These are phyloP conservation scores for Grammomys dolichurus DNA, from an alignment of 2,113 vertebrate species.

Conservation along the genomic window DNA sequence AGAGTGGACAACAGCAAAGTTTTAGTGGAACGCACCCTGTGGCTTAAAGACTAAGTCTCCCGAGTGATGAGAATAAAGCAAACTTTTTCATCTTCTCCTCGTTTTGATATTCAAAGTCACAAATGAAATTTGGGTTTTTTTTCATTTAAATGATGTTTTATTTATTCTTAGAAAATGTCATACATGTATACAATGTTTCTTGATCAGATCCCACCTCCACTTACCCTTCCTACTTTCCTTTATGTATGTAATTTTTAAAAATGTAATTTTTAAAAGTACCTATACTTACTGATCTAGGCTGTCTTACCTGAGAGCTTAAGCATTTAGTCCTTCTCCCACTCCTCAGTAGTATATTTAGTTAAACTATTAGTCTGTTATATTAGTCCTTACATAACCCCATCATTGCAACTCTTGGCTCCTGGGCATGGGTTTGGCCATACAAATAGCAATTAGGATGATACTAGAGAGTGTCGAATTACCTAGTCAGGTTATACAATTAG, in stretches of 20 bases:
- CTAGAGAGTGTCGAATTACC: background rate
- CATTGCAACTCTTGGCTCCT: background rate
- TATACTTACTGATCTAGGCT: background rate
- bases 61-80: background rate
- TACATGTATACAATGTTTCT: background rate
- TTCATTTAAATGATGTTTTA: background rate
- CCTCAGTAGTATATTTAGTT: background rate
- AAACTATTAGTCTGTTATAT: background rate
- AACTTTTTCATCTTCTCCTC: background rate
- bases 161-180: background rate
- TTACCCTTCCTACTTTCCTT: background rate
- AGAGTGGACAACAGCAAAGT: background rate
- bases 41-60: background rate
- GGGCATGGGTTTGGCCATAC: background rate
- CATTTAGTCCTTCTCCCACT: background rate
- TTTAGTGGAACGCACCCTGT: background rate
- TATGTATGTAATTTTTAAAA: background rate
- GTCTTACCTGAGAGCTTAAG: background rate
- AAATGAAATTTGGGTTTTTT: background rate
- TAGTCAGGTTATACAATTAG: background rate
- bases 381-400: conserved; percentile 4
- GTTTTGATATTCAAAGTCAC: background rate
- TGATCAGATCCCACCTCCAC: background rate
- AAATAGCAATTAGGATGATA: conserved; percentile 17
- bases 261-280: background rate